Percentiles rank a stretch among this genome's conserved stretches.
Evolutionary conservation across 2,113 vertebrate species (phyloP).

Genomic region (Argyrosomus japonicus): DNA sequence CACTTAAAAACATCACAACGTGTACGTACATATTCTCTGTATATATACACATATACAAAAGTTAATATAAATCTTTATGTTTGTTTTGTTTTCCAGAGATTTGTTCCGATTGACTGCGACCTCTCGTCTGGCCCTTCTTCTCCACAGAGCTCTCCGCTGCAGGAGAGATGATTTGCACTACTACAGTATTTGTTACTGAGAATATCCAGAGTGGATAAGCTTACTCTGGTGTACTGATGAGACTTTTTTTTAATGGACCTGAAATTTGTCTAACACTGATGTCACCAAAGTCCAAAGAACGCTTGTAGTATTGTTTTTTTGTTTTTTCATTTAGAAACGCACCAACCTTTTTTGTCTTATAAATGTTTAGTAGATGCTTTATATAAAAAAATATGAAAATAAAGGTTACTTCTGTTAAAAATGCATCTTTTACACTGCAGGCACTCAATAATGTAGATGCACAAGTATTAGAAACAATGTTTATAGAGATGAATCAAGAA

Average conservation of each 20-base stretch:
- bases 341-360: background rate
- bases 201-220: conserved; percentile 6
- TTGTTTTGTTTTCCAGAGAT: conserved; percentile 72
- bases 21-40: background rate
- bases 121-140: background rate
- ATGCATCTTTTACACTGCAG: conserved; percentile 1
- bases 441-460: background rate
- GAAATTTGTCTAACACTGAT: conserved; percentile 44
- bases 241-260: conserved; percentile 21
- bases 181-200: conserved; percentile 16
- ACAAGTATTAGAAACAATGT: background rate
- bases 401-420: background rate
- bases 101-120: conserved; percentile 67
- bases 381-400: background rate
- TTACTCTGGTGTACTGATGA: conserved; percentile 15
- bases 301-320: background rate
- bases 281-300: conserved; percentile 4
- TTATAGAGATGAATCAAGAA: background rate
- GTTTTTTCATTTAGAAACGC: background rate
- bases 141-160: conserved; percentile 31
- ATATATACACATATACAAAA: background rate
- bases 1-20: background rate
- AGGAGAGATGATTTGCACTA: conserved; percentile 60
- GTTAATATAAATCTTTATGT: conserved; percentile 11
- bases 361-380: conserved; percentile 14